phyloP scores from a whole-genome alignment of 2,888 invertebrate genomes.

The Meteorus colon region DNA sequence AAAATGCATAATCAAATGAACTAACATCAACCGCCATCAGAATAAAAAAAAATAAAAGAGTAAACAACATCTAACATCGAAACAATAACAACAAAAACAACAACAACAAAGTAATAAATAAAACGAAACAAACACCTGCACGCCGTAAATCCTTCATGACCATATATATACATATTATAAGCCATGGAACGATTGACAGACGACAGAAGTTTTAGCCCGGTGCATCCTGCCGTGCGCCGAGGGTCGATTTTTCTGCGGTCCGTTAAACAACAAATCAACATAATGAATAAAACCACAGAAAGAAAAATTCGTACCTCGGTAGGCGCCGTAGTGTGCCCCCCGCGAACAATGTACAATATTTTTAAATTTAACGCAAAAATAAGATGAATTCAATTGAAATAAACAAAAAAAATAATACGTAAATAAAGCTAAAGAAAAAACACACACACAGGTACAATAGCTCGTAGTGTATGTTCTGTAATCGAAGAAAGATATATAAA shows the following conservation, averaged over 20 bases:
- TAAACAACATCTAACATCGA: conserved; percentile 44
- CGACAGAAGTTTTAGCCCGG: conserved; percentile 63
- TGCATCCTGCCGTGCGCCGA: conserved; percentile 68
- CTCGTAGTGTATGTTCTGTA: conserved; percentile 74
- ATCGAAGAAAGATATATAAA: conserved; percentile 70
- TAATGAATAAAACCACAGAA: conserved; percentile 43
- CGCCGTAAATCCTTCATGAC: conserved; percentile 67
- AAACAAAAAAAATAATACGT: conserved; percentile 49
- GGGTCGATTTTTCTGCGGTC: conserved; percentile 61
- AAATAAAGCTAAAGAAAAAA: conserved; percentile 54
- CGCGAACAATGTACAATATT: conserved; percentile 71
- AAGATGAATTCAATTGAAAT: conserved; percentile 53
- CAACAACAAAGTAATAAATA: conserved; percentile 51
- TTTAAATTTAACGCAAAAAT: conserved; percentile 59
- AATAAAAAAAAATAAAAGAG: conserved; percentile 51
- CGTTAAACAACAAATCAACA: conserved; percentile 42
- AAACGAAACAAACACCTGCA: conserved; percentile 53
- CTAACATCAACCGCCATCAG: conserved; percentile 50
- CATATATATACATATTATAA: conserved; percentile 52
- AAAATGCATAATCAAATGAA: conserved; percentile 38
- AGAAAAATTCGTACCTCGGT: conserved; percentile 57
- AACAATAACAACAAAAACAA: conserved; percentile 55
- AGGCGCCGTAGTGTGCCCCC: conserved; percentile 66
- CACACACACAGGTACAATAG: conserved; percentile 70
- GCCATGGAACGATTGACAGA: conserved; percentile 65